phyloP scores from a whole-genome alignment of 2,113 vertebrate species.

The Eolophus roseicapilla region DNA sequence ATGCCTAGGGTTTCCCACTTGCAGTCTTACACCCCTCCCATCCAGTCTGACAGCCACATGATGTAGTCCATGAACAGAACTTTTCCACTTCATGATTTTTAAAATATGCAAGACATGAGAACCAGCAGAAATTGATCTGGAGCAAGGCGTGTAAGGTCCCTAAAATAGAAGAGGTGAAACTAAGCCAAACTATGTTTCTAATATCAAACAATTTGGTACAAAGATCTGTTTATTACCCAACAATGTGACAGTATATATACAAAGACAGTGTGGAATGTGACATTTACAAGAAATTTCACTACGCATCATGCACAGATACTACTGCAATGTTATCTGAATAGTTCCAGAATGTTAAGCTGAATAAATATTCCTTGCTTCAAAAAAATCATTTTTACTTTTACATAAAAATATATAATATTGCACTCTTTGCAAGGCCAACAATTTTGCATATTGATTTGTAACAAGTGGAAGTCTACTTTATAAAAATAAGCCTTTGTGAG shows the following conservation, averaged over 20 bases:
- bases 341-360: constrained; percentile 69
- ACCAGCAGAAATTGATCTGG: not conserved
- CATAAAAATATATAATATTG: constrained; percentile 82
- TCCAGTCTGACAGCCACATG: not conserved
- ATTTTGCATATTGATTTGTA: constrained; percentile 72
- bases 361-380: constrained; percentile 75
- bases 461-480: constrained; percentile 63
- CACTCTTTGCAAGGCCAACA: constrained; percentile 75
- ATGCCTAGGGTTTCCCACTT: not conserved
- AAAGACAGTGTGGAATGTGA: constrained; percentile 54
- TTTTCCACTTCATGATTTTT: not conserved
- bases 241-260: constrained; percentile 61
- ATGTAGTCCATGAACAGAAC: not conserved
- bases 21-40: not conserved
- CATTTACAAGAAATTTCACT: constrained; percentile 62
- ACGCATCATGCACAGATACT: constrained; percentile 60
- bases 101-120: not conserved
- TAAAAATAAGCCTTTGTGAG: constrained; percentile 69
- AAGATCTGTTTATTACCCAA: constrained; percentile 72
- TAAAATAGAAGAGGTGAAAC: not conserved
- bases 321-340: constrained; percentile 53
- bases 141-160: not conserved
- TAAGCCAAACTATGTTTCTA: not conserved
- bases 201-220: not conserved
- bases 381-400: constrained; percentile 66